A percentile compares a stretch with the other conserved stretches of the same genome.
Conservation (phyloP, 2,797 vertebrate genomes). For the Lutjanus argentimaculatus region DNA sequence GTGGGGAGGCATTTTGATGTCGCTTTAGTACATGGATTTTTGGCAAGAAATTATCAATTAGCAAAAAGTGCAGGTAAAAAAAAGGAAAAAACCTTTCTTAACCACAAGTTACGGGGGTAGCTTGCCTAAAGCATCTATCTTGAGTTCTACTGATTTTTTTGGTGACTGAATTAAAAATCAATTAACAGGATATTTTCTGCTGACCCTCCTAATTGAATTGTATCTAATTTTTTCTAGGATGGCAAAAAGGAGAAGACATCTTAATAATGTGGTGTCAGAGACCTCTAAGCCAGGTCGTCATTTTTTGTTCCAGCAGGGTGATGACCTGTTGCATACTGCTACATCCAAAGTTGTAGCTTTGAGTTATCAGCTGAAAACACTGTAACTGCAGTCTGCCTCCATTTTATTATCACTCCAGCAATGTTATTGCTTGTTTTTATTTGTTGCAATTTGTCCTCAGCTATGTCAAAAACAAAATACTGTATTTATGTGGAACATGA, state of each 20-base stretch:
- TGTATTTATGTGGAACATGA: background rate
- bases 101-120: too few relatives aligned
- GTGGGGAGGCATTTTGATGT: too few relatives aligned
- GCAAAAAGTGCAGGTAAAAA: too few relatives aligned
- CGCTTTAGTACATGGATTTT: too few relatives aligned
- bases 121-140: background rate
- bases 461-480: background rate
- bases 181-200: background rate
- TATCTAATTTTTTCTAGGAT: background rate
- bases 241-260: background rate
- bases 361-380: slow-evolving; percentile 22
- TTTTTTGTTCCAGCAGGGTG: background rate
- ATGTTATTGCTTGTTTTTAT: background rate
- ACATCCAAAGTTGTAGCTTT: slow-evolving; percentile 1
- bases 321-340: background rate
- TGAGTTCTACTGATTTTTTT: background rate
- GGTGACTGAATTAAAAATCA: background rate
- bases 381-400: slow-evolving; percentile 16
- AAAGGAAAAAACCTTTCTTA: too few relatives aligned
- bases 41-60: too few relatives aligned
- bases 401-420: slow-evolving; percentile 11
- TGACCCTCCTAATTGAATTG: background rate
- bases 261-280: background rate
- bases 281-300: background rate
- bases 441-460: background rate